Evolutionary conservation across 2,113 vertebrate genomes (phyloP).

Genomic region (Chascanopsetta lugubris): DNA sequence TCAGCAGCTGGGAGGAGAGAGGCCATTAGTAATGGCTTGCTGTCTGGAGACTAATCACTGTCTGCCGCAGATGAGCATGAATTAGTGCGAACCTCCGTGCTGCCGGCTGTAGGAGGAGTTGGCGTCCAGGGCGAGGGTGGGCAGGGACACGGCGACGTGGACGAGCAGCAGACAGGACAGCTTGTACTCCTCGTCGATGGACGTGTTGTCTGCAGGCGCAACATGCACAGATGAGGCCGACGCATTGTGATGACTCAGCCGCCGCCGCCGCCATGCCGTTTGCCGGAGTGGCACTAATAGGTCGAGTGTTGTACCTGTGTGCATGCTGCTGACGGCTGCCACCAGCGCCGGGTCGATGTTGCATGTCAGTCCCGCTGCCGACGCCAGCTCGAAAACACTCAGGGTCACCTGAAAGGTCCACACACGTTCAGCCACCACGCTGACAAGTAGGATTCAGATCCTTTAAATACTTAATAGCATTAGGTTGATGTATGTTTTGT

Average conservation of each 20-base stretch:
- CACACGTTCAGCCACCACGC: background rate
- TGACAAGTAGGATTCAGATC: background rate
- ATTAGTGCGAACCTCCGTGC: constrained; percentile 84
- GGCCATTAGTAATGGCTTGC: constrained; percentile 32
- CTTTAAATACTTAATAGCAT: background rate
- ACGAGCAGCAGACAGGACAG: constrained; percentile 88
- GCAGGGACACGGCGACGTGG: constrained; percentile 89
- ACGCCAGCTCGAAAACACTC: constrained; percentile 88
- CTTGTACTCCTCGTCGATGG: constrained; percentile 91
- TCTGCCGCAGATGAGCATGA: constrained; percentile 29
- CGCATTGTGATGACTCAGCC: background rate
- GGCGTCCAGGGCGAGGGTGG: constrained; percentile 83
- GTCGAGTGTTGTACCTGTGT: constrained; percentile 80
- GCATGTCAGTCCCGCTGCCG: constrained; percentile 87
- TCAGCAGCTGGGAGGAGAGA: constrained; percentile 39
- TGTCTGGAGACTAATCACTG: constrained; percentile 41
- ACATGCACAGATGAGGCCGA: background rate
- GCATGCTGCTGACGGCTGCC: constrained; percentile 81
- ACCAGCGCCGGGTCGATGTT: constrained; percentile 89
- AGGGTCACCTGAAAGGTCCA: constrained; percentile 82
- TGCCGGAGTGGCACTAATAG: background rate
- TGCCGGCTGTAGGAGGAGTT: constrained; percentile 85
- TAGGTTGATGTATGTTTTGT: background rate
- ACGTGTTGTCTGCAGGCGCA: constrained; percentile 80
- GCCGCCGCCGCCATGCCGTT: background rate